These are phyloP conservation scores for Leptodactylus fuscus DNA, from an alignment of 2,113 vertebrate species.

Conservation along the genomic window DNA sequence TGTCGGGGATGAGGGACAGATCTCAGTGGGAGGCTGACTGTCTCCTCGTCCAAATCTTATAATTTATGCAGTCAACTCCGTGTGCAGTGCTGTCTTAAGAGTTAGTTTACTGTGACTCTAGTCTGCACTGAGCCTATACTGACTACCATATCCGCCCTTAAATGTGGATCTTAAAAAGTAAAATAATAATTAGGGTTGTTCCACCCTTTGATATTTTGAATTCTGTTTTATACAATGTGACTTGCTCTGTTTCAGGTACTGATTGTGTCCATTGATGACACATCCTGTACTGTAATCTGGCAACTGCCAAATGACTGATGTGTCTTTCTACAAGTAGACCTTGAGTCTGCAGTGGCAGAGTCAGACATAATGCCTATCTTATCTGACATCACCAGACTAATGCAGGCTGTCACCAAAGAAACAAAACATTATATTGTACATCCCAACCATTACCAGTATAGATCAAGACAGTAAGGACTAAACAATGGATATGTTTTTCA, in stretches of 20 bases:
- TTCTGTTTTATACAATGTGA: background rate
- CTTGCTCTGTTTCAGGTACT: constrained; percentile 44
- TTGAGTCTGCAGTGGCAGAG: constrained; percentile 76
- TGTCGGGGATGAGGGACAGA: constrained; percentile 46
- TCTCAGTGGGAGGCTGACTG: constrained; percentile 52
- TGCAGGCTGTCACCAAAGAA: constrained; percentile 74
- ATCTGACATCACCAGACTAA: constrained; percentile 76
- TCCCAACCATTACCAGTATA: background rate
- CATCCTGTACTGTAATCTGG: constrained; percentile 71
- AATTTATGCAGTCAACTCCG: constrained; percentile 20
- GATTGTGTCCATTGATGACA: constrained; percentile 63
- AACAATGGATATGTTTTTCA: background rate
- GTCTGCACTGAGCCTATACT: background rate
- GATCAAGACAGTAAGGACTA: background rate
- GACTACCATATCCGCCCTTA: background rate
- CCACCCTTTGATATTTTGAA: background rate
- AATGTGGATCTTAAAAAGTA: background rate
- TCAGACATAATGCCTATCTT: constrained; percentile 76
- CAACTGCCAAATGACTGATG: constrained; percentile 79
- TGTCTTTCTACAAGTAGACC: constrained; percentile 77
- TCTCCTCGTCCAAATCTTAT: constrained; percentile 44
- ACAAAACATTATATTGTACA: constrained; percentile 8
- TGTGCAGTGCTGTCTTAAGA: constrained; percentile 11
- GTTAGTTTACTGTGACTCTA: constrained; percentile 15
- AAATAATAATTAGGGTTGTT: background rate